Percentiles rank a stretch among this genome's conserved stretches.
Evolutionary conservation across 1,140 invertebrate genomes (phyloP).

Genomic region (Halesus radiatus): DNA sequence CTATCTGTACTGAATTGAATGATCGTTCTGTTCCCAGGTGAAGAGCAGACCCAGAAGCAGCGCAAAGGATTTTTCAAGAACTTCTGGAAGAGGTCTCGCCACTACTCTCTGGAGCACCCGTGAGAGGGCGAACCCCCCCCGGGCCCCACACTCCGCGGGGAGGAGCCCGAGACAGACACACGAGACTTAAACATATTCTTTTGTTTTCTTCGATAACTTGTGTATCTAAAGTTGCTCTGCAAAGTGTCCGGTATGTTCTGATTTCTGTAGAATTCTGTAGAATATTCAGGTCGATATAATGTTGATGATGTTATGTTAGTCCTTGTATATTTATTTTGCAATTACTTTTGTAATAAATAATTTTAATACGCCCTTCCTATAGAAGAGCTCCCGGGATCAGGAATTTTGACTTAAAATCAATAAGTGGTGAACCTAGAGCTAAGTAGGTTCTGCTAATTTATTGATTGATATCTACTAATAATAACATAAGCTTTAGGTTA

Average conservation of each 20-base stretch:
- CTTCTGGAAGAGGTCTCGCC: constrained; percentile 86
- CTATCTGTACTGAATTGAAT: no score
- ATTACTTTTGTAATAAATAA: constrained; percentile 35
- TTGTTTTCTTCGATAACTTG: constrained; percentile 7
- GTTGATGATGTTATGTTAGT: constrained; percentile 12
- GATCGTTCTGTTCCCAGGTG: constrained; percentile 70
- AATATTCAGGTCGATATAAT: constrained; percentile 16
- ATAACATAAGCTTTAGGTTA: constrained; percentile 33
- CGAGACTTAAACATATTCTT: neutral
- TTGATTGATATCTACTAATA: constrained; percentile 31
- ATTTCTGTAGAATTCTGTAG: no score
- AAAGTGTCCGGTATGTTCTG: constrained; percentile 1
- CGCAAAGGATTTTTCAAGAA: constrained; percentile 88
- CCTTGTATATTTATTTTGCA: constrained; percentile 28
- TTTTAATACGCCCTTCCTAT: constrained; percentile 37
- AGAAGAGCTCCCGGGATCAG: constrained; percentile 39
- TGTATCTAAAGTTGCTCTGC: constrained; percentile 4
- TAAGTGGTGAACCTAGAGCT: constrained; percentile 1
- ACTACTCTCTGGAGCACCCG: constrained; percentile 84
- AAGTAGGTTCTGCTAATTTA: neutral
- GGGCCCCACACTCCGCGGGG: constrained; percentile 4
- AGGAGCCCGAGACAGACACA: neutral
- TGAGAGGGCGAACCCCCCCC: constrained; percentile 58
- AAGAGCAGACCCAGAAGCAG: constrained; percentile 78
- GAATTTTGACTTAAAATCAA: constrained; percentile 40